Conservation (phyloP, 2,113 vertebrate genomes). For the Sebastes fasciatus region DNA sequence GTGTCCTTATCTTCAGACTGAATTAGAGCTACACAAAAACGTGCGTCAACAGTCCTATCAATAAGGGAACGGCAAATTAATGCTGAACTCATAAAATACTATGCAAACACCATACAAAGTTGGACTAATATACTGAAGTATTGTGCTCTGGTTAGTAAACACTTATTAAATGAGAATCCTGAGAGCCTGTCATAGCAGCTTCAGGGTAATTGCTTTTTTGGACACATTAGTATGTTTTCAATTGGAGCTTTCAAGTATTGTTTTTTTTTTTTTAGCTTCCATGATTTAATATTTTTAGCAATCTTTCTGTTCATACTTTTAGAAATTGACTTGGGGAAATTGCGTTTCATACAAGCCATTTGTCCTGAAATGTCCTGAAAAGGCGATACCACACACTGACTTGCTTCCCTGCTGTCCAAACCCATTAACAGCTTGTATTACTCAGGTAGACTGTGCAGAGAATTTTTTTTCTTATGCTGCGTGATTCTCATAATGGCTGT, state of each 20-base stretch:
- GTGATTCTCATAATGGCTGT: constrained; percentile 67
- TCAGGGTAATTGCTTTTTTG: constrained; percentile 18
- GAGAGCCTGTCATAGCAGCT: not conserved
- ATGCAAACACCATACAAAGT: not conserved
- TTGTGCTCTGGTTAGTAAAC: constrained; percentile 3
- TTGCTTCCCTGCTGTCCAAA: constrained; percentile 30
- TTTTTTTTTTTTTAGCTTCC: not conserved
- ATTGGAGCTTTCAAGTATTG: not conserved
- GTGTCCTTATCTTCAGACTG: not conserved
- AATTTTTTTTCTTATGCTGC: constrained; percentile 50
- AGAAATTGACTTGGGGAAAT: not conserved
- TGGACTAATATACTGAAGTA: not conserved
- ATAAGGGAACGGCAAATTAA: not conserved
- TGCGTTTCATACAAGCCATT: constrained; percentile 43
- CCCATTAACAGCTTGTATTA: constrained; percentile 53
- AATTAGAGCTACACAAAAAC: constrained; percentile 5
- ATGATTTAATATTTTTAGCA: not conserved
- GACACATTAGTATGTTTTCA: not conserved
- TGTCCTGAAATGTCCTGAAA: constrained; percentile 50
- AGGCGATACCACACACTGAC: constrained; percentile 25
- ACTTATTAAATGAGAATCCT: constrained; percentile 9
- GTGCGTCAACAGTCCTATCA: not conserved
- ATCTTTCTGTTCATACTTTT: not conserved
- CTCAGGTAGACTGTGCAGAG: constrained; percentile 44
- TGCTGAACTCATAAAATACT: not conserved